Percentiles rank a stretch among this genome's conserved stretches.
These are phyloP conservation scores for Drosophila histrio DNA, from an alignment of 2,888 invertebrate genomes.

Conservation along the genomic window DNA sequence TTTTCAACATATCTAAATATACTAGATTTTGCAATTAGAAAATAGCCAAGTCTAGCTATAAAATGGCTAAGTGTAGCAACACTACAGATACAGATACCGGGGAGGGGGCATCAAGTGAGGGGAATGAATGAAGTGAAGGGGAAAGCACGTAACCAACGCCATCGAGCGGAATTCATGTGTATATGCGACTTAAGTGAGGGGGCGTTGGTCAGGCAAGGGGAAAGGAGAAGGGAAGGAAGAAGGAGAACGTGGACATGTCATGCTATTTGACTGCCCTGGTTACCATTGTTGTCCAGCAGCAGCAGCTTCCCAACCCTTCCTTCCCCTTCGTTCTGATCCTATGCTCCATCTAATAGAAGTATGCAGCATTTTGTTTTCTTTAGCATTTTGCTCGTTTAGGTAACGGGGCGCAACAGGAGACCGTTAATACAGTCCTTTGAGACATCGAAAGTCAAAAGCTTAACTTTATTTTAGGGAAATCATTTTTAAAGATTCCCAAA, in stretches of 20 bases:
- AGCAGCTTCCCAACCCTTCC: neutral
- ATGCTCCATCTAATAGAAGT: neutral
- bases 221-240: neutral
- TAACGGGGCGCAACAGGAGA: conserved; percentile 18
- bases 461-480: neutral
- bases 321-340: neutral
- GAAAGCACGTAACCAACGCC: conserved; percentile 51
- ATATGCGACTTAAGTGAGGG: conserved; percentile 38
- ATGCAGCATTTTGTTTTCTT: conserved; percentile 11
- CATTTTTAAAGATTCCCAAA: neutral
- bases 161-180: conserved; percentile 62
- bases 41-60: no score
- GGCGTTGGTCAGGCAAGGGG: neutral
- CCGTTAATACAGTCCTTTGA: conserved; percentile 3
- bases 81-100: no score
- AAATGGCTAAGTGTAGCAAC: no score
- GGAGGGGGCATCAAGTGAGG: neutral
- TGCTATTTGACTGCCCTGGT: conserved; percentile 65
- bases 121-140: conserved; percentile 19
- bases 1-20: no score
- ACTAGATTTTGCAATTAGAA: no score
- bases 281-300: conserved; percentile 63
- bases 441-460: neutral
- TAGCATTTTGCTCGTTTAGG: neutral
- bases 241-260: conserved; percentile 40